These are phyloP conservation scores for Hippoglossus hippoglossus DNA, from an alignment of 2,797 vertebrate genomes.

Conservation along the genomic window DNA sequence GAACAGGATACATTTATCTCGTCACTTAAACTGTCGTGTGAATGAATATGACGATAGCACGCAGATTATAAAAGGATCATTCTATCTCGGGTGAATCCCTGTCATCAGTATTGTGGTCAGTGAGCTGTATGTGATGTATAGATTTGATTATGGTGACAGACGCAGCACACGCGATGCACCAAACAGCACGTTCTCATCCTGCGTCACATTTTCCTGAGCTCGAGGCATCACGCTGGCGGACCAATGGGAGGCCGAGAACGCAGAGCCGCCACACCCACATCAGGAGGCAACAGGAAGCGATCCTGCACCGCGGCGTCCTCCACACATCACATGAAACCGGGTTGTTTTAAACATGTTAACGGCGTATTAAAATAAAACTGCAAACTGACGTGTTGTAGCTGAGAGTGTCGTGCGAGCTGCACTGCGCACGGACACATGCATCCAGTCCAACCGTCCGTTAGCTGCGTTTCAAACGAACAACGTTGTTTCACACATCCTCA, in stretches of 20 bases:
- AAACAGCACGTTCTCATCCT: constrained; percentile 81
- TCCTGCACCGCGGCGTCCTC: constrained; percentile 1
- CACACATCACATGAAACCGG: constrained; percentile 8
- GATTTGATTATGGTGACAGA: not conserved
- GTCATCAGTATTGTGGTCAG: not conserved
- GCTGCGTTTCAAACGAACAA: not conserved
- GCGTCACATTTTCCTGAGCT: constrained; percentile 82
- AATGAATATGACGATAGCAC: not conserved
- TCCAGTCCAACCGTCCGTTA: not conserved
- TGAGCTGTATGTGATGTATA: not conserved
- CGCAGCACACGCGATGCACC: constrained; percentile 60
- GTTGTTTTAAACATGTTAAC: not conserved
- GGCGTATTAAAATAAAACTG: not conserved
- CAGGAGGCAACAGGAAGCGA: constrained; percentile 72
- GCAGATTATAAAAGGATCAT: too few relatives aligned
- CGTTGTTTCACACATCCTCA: not conserved
- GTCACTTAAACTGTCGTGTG: not conserved
- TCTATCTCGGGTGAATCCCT: not conserved
- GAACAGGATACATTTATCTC: not conserved
- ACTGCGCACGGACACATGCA: accelerated
- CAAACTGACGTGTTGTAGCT: not conserved
- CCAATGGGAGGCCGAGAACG: constrained; percentile 66
- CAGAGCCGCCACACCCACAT: constrained; percentile 66
- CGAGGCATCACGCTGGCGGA: constrained; percentile 14
- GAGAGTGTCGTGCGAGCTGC: accelerated